A percentile compares a stretch with the other conserved stretches of the same genome.
phyloP scores from a whole-genome alignment of 2,888 invertebrate genomes.

The Argyresthia albistria region DNA sequence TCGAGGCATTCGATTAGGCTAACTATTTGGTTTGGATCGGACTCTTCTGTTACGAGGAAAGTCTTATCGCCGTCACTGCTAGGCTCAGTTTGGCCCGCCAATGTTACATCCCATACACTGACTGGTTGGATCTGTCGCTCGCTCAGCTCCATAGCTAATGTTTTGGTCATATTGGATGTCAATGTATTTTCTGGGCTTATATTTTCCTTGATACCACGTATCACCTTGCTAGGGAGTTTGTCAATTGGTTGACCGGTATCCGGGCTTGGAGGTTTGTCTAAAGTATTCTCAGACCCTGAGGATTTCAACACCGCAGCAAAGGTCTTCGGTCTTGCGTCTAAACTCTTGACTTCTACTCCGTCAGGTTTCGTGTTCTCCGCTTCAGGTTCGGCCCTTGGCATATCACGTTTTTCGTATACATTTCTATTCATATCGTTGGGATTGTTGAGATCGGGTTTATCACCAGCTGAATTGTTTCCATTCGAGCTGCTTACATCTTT shows the following conservation, averaged over 20 bases:
- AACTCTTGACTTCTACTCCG: slow-evolving; percentile 23
- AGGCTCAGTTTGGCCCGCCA: slow-evolving; percentile 6
- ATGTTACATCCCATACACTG: slow-evolving; percentile 28
- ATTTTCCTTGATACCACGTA: slow-evolving; percentile 74
- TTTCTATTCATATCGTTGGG: slow-evolving; percentile 51
- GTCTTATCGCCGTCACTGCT: neutral
- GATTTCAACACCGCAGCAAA: slow-evolving; percentile 60
- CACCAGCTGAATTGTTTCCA: slow-evolving; percentile 26
- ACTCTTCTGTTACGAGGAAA: neutral
- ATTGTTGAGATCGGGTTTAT: slow-evolving; percentile 53
- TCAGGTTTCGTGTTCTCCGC: slow-evolving; percentile 10
- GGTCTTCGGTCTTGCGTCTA: slow-evolving; percentile 43
- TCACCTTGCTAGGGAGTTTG: slow-evolving; percentile 69
- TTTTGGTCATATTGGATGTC: slow-evolving; percentile 52
- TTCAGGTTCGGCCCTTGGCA: slow-evolving; percentile 7
- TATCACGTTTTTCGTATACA: slow-evolving; percentile 18
- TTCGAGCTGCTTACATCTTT: slow-evolving; percentile 33
- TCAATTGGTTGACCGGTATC: slow-evolving; percentile 53
- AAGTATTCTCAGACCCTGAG: slow-evolving; percentile 52
- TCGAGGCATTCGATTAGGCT: neutral
- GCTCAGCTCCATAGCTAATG: slow-evolving; percentile 42
- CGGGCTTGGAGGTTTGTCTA: slow-evolving; percentile 47
- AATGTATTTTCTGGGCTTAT: slow-evolving; percentile 75
- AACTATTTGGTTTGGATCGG: neutral
- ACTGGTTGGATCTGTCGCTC: slow-evolving; percentile 32